A percentile compares a stretch with the other conserved stretches of the same genome.
Conservation (phyloP, 2,797 vertebrate species). For the Darevskia mixta region DNA sequence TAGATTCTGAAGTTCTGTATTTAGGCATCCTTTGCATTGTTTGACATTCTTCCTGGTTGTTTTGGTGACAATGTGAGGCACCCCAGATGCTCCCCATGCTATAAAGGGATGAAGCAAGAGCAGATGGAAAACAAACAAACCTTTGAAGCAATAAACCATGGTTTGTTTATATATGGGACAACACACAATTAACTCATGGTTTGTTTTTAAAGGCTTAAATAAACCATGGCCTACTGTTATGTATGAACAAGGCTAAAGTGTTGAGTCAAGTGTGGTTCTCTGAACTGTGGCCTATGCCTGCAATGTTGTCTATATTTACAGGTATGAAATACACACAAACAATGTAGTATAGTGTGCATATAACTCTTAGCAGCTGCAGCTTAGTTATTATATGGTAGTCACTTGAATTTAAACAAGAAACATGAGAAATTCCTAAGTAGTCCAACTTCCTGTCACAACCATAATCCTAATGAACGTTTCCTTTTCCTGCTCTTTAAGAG, state of each 20-base stretch:
- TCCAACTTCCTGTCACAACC: slow-evolving; percentile 24
- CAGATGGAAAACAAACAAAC: too few species aligned
- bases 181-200: too few species aligned
- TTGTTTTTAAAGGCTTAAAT: neutral
- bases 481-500: neutral
- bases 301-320: neutral
- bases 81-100: too few species aligned
- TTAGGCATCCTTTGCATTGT: too few species aligned
- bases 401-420: slow-evolving; percentile 2
- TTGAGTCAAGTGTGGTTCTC: neutral
- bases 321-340: neutral
- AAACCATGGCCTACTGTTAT: too few species aligned
- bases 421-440: slow-evolving; percentile 13
- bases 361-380: neutral
- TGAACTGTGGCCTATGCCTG: neutral
- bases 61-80: too few species aligned
- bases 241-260: too few species aligned
- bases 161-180: too few species aligned
- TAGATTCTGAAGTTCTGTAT: too few species aligned
- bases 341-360: neutral
- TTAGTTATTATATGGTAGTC: neutral
- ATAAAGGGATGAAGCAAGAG: too few species aligned
- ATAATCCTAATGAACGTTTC: slow-evolving; percentile 30
- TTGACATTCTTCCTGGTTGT: too few species aligned
- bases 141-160: too few species aligned